Percentiles rank a stretch among this genome's conserved stretches.
These are phyloP conservation scores for Tachysurus vachellii DNA, from an alignment of 2,113 vertebrate species.

Conservation along the genomic window DNA sequence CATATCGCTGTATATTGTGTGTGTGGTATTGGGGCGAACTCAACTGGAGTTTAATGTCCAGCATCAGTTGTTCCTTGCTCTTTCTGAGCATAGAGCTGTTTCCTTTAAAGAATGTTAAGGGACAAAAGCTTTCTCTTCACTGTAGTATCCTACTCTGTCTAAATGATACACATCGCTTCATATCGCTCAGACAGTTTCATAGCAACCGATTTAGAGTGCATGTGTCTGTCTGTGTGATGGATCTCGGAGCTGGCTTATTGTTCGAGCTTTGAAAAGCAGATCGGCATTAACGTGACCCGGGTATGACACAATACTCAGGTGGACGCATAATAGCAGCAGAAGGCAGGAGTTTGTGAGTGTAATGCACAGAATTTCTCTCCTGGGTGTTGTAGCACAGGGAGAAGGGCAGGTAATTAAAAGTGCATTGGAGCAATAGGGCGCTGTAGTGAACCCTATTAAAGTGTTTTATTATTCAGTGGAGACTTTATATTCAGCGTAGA, in stretches of 20 bases:
- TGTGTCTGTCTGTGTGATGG: not conserved
- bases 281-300: not conserved
- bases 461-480: conserved; percentile 58
- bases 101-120: not conserved
- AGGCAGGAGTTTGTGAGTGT: not conserved
- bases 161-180: not conserved
- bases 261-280: not conserved
- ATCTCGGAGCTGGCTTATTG: not conserved
- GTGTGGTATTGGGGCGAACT: not conserved
- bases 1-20: not conserved
- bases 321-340: not conserved
- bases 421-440: conserved; percentile 59
- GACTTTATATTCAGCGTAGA: not conserved
- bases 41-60: not conserved
- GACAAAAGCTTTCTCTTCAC: not conserved
- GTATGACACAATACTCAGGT: not conserved
- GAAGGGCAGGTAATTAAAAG: conserved; percentile 68
- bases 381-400: conserved; percentile 17
- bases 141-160: not conserved
- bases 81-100: not conserved
- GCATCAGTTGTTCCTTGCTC: not conserved
- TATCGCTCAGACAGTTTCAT: conserved; percentile 10
- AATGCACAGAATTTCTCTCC: conserved; percentile 23
- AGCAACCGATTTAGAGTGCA: not conserved
- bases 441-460: conserved; percentile 64